Evolutionary conservation across 2,888 invertebrate species (phyloP), one percentile per base, ranked within the genome.

Genomic region (Laspeyria flexula): DNA sequence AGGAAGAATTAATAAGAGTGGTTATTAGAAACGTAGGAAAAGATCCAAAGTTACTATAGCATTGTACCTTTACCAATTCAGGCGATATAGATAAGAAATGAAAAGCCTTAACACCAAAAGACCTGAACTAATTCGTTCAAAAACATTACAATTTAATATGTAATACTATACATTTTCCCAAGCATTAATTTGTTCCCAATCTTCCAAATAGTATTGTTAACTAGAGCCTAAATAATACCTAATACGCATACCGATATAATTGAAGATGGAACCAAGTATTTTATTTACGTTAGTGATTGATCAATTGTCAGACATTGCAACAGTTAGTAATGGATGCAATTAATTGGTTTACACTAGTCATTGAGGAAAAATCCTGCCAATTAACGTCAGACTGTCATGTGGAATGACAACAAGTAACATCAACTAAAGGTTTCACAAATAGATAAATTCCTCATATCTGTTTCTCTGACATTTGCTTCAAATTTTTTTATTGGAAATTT

Each of bases 331-430:
- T 55, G 16, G 41, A 13, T 35, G 29, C 34, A 51, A 53, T 48
- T 39, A 51, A 51, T 53, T 61, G 46, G 27, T 62, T 55, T 41
- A 55, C 30, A 38, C 13, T n/a, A 16, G 18, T 40, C 21, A 34
- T 46, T 49, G 25, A 49, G 44, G 59, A 54, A 62, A 63, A 65
- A 58, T 55, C 38, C 33, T 50, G 25, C 6, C 50, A 55, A 58
- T 55, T 61, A 55, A 37, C 43, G 30, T 43, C 53, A 38, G 5
- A 51, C 29, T 40, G 13, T 21, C 23, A 25, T 30, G 11, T n/a
- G 1, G 6, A 39, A 12, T 41, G 13, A 15, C 21, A 45, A 30
- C 15, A 50, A 48, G 11, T 49, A 43, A 30, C 30, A 38, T 43
- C 12, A 55, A 44, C 12, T 55, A 34, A 64, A 48, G 35, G 25